Base-by-base conservation (phyloP, 2,113 vertebrate species). In the Chlorocebus sabaeus region DNA sequence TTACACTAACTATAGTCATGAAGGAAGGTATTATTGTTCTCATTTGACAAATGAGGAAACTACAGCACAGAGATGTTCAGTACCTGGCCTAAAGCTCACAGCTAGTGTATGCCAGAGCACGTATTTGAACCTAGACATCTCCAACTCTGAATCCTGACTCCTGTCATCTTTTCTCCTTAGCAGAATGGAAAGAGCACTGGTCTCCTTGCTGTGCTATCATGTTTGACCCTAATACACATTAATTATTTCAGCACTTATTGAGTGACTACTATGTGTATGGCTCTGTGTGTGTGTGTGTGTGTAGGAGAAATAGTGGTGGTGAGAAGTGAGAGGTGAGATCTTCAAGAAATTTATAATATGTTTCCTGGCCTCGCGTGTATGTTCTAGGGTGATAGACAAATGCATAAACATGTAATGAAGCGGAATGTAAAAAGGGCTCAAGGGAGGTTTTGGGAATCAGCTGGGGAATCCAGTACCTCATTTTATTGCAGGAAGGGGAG, bases 31-130 rank as follows among this genome's bases (percentile, higher is more conserved):
- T 73, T 61, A 23, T 86, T 84, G 32, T 90, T 61, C 30, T 64
- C 30, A 79, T 72, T 43, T 95, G 87, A 86, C 72, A 97, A 78
- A 88, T 12, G 61, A 97, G 61, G 43, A 81, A 73, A 82, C 18
- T 30, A 35, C 13, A 52, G 52, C 81, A 57, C 27, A 90, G 32
- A 32, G 22, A 14, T 80, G 7, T 79, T 57, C 55, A 70, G 45
- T 32, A n/a, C 78, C 52, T 96, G 88, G 81, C 30, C 61, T 43
- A 61, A 84, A 93, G 72, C 82, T 72, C 72, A 97, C 11, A 98
- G 91, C 30, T 61, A 89, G 35, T 61, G 23, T 32, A 40, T 38
- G 45, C 85, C 20, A 78, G 70, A 95, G 40, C 73, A 73, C 2
- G 5, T 38, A 59, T 76, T 92, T 82, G 83, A 93, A 82, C 20